Percentiles rank a stretch among this genome's conserved stretches.
Evolutionary conservation across 2,113 vertebrate species (phyloP).

Genomic region (Hyperopisus bebe): DNA sequence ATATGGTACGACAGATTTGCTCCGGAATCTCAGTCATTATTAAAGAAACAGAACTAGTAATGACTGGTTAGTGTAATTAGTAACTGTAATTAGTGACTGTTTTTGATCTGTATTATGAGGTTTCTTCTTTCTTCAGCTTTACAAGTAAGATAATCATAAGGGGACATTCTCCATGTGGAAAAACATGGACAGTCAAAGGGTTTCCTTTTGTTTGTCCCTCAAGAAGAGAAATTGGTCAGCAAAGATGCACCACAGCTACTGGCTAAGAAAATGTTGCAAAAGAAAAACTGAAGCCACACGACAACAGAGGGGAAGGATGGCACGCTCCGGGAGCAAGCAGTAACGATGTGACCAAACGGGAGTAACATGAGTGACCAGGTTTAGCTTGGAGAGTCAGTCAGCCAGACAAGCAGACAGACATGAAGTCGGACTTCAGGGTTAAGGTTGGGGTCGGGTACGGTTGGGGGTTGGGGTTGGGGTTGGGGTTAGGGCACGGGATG

Average conservation of each 20-base stretch:
- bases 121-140: background rate
- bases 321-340: background rate
- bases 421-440: background rate
- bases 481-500: background rate
- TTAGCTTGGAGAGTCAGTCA: background rate
- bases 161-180: background rate
- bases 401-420: background rate
- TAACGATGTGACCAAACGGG: background rate
- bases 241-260: background rate
- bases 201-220: background rate
- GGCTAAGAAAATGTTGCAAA: background rate
- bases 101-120: background rate
- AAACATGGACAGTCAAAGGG: background rate
- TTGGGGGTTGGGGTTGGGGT: constrained; percentile 13
- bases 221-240: background rate
- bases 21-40: background rate
- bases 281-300: background rate
- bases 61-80: background rate
- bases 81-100: background rate
- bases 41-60: background rate
- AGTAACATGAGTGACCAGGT: background rate
- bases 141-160: background rate
- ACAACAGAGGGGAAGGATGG: background rate
- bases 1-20: too few species aligned
- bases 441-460: background rate